A percentile compares a stretch with the other conserved stretches of the same genome.
Conservation (phyloP, 2,797 vertebrate species). For the Channallabes apus region DNA sequence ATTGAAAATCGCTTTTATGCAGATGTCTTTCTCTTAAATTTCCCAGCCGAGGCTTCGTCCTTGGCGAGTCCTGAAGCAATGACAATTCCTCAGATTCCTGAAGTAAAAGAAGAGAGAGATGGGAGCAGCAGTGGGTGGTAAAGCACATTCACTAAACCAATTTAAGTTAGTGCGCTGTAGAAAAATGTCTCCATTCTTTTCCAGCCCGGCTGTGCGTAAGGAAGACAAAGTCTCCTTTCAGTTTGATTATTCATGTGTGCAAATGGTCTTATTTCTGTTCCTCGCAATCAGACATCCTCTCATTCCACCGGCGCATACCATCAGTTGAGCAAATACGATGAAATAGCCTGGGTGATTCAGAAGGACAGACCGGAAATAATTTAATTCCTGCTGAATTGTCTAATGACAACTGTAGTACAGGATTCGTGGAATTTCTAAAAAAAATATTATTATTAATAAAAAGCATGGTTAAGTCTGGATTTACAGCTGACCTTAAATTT, state of each 20-base stretch:
- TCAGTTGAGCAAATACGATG: slow-evolving; percentile 49
- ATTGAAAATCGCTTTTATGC: neutral
- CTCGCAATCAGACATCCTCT: slow-evolving; percentile 62
- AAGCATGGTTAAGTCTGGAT: neutral
- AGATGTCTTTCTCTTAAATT: slow-evolving; percentile 1
- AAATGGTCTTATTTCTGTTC: slow-evolving; percentile 68
- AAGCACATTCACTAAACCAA: slow-evolving; percentile 51
- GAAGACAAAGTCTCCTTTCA: slow-evolving; percentile 63
- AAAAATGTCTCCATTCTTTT: slow-evolving; percentile 57
- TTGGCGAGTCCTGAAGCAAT: slow-evolving; percentile 17
- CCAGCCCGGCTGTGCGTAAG: slow-evolving; percentile 52
- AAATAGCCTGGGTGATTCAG: slow-evolving; percentile 63
- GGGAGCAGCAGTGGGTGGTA: slow-evolving; percentile 45
- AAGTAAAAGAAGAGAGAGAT: slow-evolving; percentile 5
- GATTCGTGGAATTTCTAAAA: neutral
- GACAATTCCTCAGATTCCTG: slow-evolving; percentile 16
- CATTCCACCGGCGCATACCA: slow-evolving; percentile 57
- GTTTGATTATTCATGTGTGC: slow-evolving; percentile 65
- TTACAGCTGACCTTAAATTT: neutral
- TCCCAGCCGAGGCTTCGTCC: neutral
- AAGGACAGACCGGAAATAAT: slow-evolving; percentile 53
- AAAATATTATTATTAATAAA: neutral
- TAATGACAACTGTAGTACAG: slow-evolving; percentile 46
- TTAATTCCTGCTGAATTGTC: slow-evolving; percentile 62
- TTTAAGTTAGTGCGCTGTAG: slow-evolving; percentile 59